Evolutionary conservation across 2,797 vertebrate species (phyloP).

Genomic region (Macropodus opercularis): DNA sequence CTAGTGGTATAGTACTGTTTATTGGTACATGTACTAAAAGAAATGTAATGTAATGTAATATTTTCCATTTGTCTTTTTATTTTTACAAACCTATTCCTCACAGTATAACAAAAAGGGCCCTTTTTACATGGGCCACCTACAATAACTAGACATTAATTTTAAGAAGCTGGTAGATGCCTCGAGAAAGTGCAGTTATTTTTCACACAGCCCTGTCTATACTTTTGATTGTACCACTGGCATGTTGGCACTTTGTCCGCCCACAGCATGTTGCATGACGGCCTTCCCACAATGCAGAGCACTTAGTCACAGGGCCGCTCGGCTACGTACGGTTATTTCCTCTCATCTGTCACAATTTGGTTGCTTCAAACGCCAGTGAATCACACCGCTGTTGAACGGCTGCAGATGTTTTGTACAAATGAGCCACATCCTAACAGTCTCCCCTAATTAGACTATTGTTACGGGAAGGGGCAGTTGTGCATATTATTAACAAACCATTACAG

Average conservation of each 20-base stretch:
- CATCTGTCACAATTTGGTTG: constrained; percentile 55
- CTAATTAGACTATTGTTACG: constrained; percentile 73
- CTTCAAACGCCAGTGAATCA: constrained; percentile 46
- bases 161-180: constrained; percentile 31
- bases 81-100: neutral
- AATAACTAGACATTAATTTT: constrained; percentile 38
- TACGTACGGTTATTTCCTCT: constrained; percentile 50
- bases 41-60: no score
- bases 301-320: constrained; percentile 36
- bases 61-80: no score
- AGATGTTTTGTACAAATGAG: constrained; percentile 74
- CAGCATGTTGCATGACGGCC: constrained; percentile 25
- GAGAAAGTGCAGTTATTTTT: constrained; percentile 21
- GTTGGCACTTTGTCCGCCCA: constrained; percentile 39
- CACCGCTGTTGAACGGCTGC: constrained; percentile 49
- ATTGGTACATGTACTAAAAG: no score
- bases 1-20: no score
- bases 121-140: constrained; percentile 15
- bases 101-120: constrained; percentile 6
- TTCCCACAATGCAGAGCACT: constrained; percentile 45
- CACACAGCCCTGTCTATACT: constrained; percentile 16
- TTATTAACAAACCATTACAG: constrained; percentile 76
- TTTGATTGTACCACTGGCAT: constrained; percentile 32
- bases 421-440: constrained; percentile 68
- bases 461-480: constrained; percentile 49